These are phyloP conservation scores for Orientallactaga sibirica DNA, from an alignment of 2,797 vertebrate genomes.

Conservation along the genomic window DNA sequence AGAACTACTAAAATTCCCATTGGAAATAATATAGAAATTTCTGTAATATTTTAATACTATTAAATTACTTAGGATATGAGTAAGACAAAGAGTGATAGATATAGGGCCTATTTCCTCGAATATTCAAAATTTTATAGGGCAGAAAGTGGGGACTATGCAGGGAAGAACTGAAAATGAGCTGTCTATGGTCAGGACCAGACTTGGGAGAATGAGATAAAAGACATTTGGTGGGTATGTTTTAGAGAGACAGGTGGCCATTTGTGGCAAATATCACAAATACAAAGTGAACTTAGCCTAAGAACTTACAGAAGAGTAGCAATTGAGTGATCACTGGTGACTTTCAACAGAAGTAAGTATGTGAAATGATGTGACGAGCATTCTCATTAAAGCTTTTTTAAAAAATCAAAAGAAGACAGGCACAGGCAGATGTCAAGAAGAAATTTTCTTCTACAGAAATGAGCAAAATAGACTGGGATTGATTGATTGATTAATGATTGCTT, in stretches of 20 bases:
- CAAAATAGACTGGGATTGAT: neutral
- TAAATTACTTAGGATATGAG: neutral
- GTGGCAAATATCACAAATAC: neutral
- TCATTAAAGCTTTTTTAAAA: neutral
- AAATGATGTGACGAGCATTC: neutral
- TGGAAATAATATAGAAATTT: neutral
- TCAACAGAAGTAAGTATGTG: neutral
- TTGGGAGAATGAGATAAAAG: too few relatives aligned
- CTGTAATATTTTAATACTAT: neutral
- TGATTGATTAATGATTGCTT: neutral
- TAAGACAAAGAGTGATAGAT: neutral
- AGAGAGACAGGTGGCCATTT: neutral
- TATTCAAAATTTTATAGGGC: neutral
- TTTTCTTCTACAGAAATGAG: neutral
- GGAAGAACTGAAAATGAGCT: neutral
- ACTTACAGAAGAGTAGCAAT: neutral
- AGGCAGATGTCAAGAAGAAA: neutral
- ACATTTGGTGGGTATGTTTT: neutral
- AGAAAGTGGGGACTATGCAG: neutral
- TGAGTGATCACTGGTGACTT: neutral
- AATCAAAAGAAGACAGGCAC: neutral
- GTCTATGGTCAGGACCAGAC: too few relatives aligned
- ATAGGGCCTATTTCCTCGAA: neutral
- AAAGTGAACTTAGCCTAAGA: neutral
- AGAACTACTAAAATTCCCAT: neutral